Conservation (phyloP, 2,113 vertebrate genomes). For the Turdus rufiventris region DNA sequence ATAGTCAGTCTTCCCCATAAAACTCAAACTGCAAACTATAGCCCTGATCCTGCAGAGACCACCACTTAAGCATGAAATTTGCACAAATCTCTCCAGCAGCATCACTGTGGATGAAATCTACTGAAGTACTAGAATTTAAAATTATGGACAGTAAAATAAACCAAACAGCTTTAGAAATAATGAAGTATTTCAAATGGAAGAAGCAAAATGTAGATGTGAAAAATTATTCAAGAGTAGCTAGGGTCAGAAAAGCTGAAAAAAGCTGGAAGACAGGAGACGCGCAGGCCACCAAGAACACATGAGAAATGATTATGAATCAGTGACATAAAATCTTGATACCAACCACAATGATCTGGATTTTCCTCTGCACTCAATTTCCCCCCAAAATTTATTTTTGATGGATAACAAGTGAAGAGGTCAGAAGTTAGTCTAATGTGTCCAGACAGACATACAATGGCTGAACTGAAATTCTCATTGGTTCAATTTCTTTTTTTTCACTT, state of each 20-base stretch:
- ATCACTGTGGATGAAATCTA: neutral
- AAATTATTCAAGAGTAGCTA: neutral
- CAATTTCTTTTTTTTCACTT: neutral
- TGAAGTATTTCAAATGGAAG: neutral
- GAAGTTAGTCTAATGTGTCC: neutral
- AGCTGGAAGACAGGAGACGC: neutral
- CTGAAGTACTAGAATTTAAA: neutral
- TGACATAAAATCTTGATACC: neutral
- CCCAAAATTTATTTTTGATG: neutral
- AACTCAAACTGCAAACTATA: neutral
- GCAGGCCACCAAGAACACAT: neutral
- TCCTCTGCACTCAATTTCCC: fast-evolving
- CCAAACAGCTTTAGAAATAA: neutral
- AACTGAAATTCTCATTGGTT: neutral
- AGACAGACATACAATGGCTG: neutral
- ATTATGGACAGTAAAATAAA: neutral
- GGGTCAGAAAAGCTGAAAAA: too few relatives aligned
- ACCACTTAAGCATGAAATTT: neutral
- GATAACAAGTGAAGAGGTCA: neutral
- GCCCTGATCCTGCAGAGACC: neutral
- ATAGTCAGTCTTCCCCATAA: neutral
- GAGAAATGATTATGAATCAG: neutral
- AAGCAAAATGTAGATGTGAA: neutral
- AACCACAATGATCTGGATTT: neutral
- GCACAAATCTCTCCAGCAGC: neutral